These are phyloP conservation scores for Drosophila limbata DNA, from an alignment of 2,888 invertebrate genomes.

Conservation along the genomic window DNA sequence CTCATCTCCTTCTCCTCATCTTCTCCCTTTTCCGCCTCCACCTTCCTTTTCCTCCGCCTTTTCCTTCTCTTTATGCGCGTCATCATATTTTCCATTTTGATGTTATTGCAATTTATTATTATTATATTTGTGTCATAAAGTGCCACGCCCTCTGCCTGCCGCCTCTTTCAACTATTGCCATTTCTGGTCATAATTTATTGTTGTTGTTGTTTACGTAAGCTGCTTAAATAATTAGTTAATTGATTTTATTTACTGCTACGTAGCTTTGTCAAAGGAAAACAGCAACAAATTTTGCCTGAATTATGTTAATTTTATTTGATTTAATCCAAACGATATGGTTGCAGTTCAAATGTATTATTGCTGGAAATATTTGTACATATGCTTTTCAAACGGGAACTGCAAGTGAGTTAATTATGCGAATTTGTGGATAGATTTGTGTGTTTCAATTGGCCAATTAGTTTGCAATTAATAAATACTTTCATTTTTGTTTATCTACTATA, in stretches of 20 bases:
- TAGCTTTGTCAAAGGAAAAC: not conserved
- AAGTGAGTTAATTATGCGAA: conserved; percentile 4
- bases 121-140: conserved; percentile 36
- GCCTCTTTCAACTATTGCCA: conserved; percentile 4
- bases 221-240: conserved; percentile 71
- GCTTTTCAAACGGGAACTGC: not conserved
- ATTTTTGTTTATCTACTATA: too few relatives aligned
- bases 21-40: not conserved
- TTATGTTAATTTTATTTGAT: conserved; percentile 9
- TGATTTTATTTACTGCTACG: conserved; percentile 28
- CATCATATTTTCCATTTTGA: conserved; percentile 37
- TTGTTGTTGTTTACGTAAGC: conserved; percentile 32
- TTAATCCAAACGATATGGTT: not conserved
- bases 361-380: not conserved
- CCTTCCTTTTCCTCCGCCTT: not conserved
- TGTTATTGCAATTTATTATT: conserved; percentile 55
- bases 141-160: conserved; percentile 20
- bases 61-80: not conserved
- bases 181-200: conserved; percentile 19
- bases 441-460: not conserved
- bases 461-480: not conserved
- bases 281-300: not conserved
- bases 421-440: conserved; percentile 2
- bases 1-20: not conserved
- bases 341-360: not conserved